Percentiles rank a stretch among this genome's conserved stretches.
Evolutionary conservation across 2,797 vertebrate genomes (phyloP).

Genomic region (Sebastes iracundus): DNA sequence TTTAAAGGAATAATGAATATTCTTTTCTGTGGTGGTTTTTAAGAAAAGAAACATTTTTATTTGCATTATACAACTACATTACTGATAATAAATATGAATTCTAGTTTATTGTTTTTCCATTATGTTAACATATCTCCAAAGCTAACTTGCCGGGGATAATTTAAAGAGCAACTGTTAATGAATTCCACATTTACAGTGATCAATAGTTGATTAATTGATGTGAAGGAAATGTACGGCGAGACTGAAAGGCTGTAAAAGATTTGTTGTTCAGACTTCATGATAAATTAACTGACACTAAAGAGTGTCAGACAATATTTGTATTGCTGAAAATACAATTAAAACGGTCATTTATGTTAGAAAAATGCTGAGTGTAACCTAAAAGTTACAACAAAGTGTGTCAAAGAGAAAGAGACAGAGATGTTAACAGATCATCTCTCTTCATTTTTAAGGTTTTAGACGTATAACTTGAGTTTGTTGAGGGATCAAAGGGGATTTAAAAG

Average conservation of each 20-base stretch:
- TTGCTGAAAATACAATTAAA: not conserved
- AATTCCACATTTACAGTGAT: not conserved
- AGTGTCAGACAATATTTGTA: not conserved
- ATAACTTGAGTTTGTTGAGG: not conserved
- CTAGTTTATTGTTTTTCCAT: not conserved
- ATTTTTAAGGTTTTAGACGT: not conserved
- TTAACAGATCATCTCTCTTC: not conserved
- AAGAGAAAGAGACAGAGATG: not conserved
- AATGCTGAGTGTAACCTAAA: not conserved
- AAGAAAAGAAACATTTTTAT: not conserved
- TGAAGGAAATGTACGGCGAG: not conserved
- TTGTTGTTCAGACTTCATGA: not conserved
- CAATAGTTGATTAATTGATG: not conserved
- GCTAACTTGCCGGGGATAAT: not conserved
- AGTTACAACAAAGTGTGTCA: not conserved
- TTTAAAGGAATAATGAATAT: not conserved
- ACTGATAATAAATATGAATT: conserved; percentile 1
- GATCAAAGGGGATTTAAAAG: not conserved
- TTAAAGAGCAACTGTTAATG: not conserved
- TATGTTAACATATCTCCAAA: not conserved
- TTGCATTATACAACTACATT: not conserved
- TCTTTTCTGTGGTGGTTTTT: not conserved
- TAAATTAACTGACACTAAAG: not conserved
- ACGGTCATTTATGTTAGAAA: not conserved
- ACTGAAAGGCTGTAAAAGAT: not conserved